Evolutionary conservation across 2,888 invertebrate species (phyloP).

Genomic region (Cynaeus angustus): DNA sequence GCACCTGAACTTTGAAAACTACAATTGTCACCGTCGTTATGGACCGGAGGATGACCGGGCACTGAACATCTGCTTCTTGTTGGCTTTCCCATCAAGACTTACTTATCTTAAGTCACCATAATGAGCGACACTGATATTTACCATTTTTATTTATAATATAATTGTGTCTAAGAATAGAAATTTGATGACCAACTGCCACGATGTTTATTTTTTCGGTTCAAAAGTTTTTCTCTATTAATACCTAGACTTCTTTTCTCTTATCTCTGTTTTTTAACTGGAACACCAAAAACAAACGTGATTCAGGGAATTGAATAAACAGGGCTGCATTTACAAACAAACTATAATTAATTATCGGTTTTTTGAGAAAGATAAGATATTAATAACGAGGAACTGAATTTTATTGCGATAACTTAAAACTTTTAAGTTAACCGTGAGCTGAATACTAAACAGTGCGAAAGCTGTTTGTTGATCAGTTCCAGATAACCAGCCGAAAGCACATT

Average conservation of each 20-base stretch:
- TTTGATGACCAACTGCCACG: not conserved
- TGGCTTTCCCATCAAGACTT: constrained; percentile 47
- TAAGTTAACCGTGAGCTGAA: too few relatives aligned
- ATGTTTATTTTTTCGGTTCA: not conserved
- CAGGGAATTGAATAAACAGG: constrained; percentile 9
- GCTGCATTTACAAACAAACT: constrained; percentile 32
- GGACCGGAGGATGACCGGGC: constrained; percentile 35
- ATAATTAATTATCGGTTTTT: constrained; percentile 24
- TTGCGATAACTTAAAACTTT: not conserved
- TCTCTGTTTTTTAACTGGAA: constrained; percentile 25
- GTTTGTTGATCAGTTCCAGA: too few relatives aligned
- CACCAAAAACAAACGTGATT: constrained; percentile 51
- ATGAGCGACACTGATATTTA: constrained; percentile 46
- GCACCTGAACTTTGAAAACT: not conserved
- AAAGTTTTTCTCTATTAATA: constrained; percentile 5
- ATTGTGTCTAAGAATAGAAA: constrained; percentile 45
- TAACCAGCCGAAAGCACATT: too few relatives aligned
- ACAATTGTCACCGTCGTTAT: constrained; percentile 8
- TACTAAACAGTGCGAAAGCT: too few relatives aligned
- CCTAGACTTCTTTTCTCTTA: constrained; percentile 17
- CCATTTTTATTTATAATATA: constrained; percentile 44
- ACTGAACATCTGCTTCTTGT: constrained; percentile 48
- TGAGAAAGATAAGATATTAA: constrained; percentile 14
- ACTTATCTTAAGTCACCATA: constrained; percentile 54
- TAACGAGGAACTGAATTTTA: constrained; percentile 8